Percentiles rank a stretch among this genome's conserved stretches.
phyloP scores from a whole-genome alignment of 64 coral and sea anemone genomes.

The Porites lutea region DNA sequence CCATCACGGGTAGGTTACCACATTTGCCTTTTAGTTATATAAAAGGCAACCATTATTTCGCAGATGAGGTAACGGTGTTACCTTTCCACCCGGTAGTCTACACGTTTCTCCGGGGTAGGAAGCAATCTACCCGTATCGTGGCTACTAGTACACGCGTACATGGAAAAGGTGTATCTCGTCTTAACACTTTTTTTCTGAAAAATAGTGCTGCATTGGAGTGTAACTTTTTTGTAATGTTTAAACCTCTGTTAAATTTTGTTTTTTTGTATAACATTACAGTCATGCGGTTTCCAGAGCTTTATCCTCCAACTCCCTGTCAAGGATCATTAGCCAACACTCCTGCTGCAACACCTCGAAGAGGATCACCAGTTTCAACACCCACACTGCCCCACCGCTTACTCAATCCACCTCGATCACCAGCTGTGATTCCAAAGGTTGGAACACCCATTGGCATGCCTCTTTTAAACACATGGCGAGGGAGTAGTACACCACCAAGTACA shows the following conservation, averaged over 20 bases:
- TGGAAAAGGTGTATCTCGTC: no score
- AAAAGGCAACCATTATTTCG: no score
- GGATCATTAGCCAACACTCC: constrained; percentile 48
- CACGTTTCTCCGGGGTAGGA: no score
- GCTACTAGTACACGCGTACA: no score
- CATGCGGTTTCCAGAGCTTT: constrained; percentile 73
- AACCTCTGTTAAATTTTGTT: no score
- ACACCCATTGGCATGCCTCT: constrained; percentile 43
- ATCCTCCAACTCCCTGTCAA: constrained; percentile 60
- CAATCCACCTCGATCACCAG: background rate
- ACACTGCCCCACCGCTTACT: background rate
- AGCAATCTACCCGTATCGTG: no score
- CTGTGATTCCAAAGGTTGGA: background rate
- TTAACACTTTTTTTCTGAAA: no score
- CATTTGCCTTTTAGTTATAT: no score
- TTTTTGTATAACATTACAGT: constrained; percentile 16
- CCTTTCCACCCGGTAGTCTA: no score
- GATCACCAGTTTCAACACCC: constrained; percentile 25
- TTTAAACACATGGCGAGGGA: background rate
- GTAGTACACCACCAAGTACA: background rate
- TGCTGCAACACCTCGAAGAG: constrained; percentile 5
- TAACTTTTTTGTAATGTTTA: background rate
- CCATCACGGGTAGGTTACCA: no score
- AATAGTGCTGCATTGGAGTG: no score
- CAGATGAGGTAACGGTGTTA: no score